Evolutionary conservation across 2,888 invertebrate genomes (phyloP).

Genomic region (Chalcis sispes): DNA sequence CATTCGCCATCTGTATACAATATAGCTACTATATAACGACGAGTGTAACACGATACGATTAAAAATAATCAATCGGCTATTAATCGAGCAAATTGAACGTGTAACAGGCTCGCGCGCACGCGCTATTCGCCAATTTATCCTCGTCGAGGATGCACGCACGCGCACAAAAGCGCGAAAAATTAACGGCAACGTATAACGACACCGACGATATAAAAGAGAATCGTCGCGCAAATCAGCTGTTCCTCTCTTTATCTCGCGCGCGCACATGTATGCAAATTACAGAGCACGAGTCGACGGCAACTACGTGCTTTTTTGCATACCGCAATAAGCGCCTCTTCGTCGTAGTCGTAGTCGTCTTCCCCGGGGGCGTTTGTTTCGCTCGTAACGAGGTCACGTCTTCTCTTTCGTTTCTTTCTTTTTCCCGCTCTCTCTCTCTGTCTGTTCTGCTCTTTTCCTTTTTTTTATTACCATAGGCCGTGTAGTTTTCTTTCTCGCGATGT

Average conservation of each 20-base stretch:
- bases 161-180: too few relatives aligned
- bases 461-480: background rate
- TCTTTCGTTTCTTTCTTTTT: constrained; percentile 10
- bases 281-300: too few relatives aligned
- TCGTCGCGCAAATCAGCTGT: constrained; percentile 21
- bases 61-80: constrained; percentile 22
- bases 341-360: too few relatives aligned
- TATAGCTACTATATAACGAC: too few relatives aligned
- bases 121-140: too few relatives aligned
- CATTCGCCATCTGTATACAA: too few relatives aligned
- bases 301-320: background rate
- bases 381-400: constrained; percentile 18
- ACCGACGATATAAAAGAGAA: constrained; percentile 5
- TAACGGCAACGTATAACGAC: too few relatives aligned
- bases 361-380: constrained; percentile 22
- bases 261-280: constrained; percentile 21
- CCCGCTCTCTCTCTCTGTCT: background rate
- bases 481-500: background rate
- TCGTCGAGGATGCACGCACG: too few relatives aligned
- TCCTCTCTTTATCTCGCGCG: too few relatives aligned
- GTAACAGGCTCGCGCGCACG: too few relatives aligned
- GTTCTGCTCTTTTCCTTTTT: background rate
- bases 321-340: background rate
- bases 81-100: constrained; percentile 23
- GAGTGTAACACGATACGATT: too few relatives aligned